Evolutionary conservation across 2,888 invertebrate species (phyloP).

Genomic region (Nesidiocoris tenuis): DNA sequence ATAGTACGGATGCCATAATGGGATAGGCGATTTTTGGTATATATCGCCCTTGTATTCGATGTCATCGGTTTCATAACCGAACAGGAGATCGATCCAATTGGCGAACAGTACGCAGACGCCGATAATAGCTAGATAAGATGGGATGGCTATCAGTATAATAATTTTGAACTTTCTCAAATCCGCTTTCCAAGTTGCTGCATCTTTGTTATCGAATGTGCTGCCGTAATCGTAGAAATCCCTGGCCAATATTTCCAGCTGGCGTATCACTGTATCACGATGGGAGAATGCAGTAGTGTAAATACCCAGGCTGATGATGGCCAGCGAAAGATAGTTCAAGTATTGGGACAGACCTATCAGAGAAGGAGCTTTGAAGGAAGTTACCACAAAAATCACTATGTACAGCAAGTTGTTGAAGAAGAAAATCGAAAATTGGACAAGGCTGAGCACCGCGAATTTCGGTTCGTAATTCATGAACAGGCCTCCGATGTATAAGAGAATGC

Average conservation of each 20-base stretch:
- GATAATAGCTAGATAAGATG: background rate
- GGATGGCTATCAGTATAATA: background rate
- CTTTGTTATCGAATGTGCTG: conserved; percentile 1
- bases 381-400: background rate
- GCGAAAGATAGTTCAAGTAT: conserved; percentile 15
- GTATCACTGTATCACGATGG: background rate
- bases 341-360: conserved; percentile 3
- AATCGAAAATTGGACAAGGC: background rate
- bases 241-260: conserved; percentile 10
- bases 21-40: conserved; percentile 14
- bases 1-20: background rate
- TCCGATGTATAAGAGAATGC: conserved; percentile 8
- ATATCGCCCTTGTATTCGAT: background rate
- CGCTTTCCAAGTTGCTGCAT: conserved; percentile 2
- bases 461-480: conserved; percentile 1
- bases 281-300: background rate
- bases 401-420: background rate
- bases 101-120: background rate
- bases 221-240: conserved; percentile 20
- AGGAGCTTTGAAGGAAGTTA: background rate
- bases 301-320: background rate
- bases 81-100: conserved; percentile 1
- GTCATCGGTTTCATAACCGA: background rate
- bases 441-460: background rate
- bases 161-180: conserved; percentile 19